Conservation (phyloP, 2,888 invertebrate species). For the Argynnis bischoffii region DNA sequence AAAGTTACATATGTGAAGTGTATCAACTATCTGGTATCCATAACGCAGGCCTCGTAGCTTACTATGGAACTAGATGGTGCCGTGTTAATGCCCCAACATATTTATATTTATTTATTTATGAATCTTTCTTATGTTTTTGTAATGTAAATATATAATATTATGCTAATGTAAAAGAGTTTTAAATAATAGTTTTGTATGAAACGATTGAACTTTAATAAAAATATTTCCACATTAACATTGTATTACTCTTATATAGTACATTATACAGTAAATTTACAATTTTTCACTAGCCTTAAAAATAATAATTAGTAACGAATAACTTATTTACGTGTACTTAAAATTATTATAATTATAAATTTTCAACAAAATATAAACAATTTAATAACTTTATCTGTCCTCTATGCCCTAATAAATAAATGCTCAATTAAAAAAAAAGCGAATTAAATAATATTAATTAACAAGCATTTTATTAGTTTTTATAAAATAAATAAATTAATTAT, state of each 20-base stretch:
- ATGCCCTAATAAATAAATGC: conserved; percentile 8
- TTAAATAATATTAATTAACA: conserved; percentile 10
- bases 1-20: too few species aligned
- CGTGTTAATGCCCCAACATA: too few species aligned
- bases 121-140: too few species aligned
- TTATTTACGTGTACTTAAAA: background rate
- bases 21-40: too few species aligned
- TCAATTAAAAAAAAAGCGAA: background rate
- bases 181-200: conserved; percentile 2
- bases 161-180: background rate
- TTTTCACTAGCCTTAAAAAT: conserved; percentile 73
- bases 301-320: conserved; percentile 31
- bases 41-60: too few species aligned
- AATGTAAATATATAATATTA: too few species aligned
- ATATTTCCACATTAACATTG: conserved; percentile 22
- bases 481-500: conserved; percentile 1
- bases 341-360: background rate
- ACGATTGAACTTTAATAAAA: conserved; percentile 24
- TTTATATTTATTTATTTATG: too few species aligned
- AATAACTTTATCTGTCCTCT: conserved; percentile 3
- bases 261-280: conserved; percentile 46
- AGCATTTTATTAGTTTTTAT: background rate
- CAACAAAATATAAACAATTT: background rate
- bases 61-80: too few species aligned
- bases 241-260: too few species aligned